Evolutionary conservation across 2,888 invertebrate species (phyloP).

Genomic region (Heliconius ismenius): DNA sequence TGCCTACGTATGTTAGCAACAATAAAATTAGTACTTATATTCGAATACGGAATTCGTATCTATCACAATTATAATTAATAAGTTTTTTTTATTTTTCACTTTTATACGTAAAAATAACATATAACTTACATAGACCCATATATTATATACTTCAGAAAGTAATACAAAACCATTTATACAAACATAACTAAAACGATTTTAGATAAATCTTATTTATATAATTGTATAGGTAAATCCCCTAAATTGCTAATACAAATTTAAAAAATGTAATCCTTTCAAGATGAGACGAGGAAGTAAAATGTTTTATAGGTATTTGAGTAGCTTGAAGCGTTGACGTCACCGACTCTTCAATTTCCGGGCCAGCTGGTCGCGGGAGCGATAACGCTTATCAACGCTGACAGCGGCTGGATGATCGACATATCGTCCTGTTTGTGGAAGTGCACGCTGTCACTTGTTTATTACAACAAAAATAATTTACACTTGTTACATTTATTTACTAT

Average conservation of each 20-base stretch:
- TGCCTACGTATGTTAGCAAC: neutral
- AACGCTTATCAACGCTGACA: constrained; percentile 63
- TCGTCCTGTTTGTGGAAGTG: constrained; percentile 61
- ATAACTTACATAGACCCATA: too few relatives aligned
- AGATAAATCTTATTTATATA: neutral
- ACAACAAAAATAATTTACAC: constrained; percentile 36
- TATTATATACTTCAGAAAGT: too few relatives aligned
- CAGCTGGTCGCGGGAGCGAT: constrained; percentile 67
- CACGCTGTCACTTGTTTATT: constrained; percentile 43
- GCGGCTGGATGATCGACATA: constrained; percentile 73
- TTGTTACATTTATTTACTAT: constrained; percentile 22
- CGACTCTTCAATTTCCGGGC: constrained; percentile 63
- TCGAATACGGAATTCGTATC: too few relatives aligned
- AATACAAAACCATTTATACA: neutral
- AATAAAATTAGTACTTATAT: too few relatives aligned
- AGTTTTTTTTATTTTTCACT: too few relatives aligned
- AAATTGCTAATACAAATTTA: neutral
- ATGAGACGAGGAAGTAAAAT: constrained; percentile 38
- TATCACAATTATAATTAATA: too few relatives aligned
- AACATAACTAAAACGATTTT: neutral
- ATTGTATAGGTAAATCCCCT: neutral
- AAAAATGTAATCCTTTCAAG: neutral
- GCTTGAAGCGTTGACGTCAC: constrained; percentile 52
- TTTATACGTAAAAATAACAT: too few relatives aligned
- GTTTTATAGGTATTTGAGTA: constrained; percentile 37